Conservation (phyloP, 2,888 invertebrate species). For the Chrysolina oricalcia region DNA sequence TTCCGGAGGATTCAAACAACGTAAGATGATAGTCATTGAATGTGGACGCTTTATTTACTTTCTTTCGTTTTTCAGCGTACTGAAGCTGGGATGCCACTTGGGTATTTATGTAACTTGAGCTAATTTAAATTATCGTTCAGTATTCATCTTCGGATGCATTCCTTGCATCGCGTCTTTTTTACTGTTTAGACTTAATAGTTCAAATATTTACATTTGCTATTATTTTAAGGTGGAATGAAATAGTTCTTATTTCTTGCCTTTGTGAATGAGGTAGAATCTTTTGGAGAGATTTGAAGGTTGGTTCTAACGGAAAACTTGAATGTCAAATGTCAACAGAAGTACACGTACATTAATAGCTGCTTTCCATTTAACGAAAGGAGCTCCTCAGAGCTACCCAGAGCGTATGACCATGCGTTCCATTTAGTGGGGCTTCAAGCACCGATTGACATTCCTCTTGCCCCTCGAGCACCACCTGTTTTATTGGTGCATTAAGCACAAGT, state of each 20-base stretch:
- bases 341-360: no score
- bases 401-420: no score
- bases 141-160: constrained; percentile 27
- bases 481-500: no score
- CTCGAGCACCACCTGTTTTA: no score
- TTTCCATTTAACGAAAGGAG: no score
- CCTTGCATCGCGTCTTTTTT: constrained; percentile 4
- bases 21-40: constrained; percentile 2
- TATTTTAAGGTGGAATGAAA: constrained; percentile 6
- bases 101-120: constrained; percentile 12
- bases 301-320: not conserved
- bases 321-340: no score
- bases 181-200: constrained; percentile 14
- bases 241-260: constrained; percentile 1
- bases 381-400: no score
- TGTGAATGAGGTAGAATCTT: not conserved
- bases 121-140: constrained; percentile 19
- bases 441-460: no score
- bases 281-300: not conserved
- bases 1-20: constrained; percentile 35
- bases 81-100: constrained; percentile 19
- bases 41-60: not conserved
- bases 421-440: no score
- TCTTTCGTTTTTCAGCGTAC: constrained; percentile 48
- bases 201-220: constrained; percentile 23